phyloP scores from a whole-genome alignment of 2,113 vertebrate genomes.

The Protomyctophum bolini region DNA sequence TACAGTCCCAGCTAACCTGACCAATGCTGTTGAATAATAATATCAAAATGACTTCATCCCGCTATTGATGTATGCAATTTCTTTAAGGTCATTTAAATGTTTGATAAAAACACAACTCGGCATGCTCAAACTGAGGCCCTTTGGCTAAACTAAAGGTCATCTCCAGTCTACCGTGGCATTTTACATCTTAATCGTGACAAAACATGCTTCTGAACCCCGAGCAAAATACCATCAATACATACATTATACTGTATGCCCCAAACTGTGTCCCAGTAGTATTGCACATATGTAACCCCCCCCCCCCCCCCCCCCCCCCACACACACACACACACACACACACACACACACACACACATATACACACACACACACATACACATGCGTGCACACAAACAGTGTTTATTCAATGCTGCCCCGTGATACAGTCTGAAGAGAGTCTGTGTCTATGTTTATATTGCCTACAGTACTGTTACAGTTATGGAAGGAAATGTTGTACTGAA shows the following conservation, averaged over 20 bases:
- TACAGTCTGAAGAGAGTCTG: conserved; percentile 38
- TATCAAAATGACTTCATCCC: too few species aligned
- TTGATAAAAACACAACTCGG: too few species aligned
- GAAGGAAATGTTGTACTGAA: conserved; percentile 32
- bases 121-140: conserved; percentile 1
- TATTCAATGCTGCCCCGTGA: conserved; percentile 43
- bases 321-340: neutral
- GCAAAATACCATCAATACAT: conserved; percentile 42
- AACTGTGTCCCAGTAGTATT: conserved; percentile 41
- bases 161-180: conserved; percentile 15
- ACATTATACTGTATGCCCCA: conserved; percentile 39
- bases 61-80: too few species aligned
- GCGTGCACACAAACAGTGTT: neutral
- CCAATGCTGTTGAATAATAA: too few species aligned
- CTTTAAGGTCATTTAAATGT: too few species aligned
- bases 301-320: neutral
- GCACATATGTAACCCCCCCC: conserved; percentile 7
- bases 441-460: conserved; percentile 54
- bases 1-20: too few species aligned
- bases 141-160: conserved; percentile 15
- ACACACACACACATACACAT: conserved; percentile 18
- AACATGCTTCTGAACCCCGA: conserved; percentile 33
- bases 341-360: neutral
- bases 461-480: conserved; percentile 44
- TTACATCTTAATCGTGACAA: conserved; percentile 36